Conservation (phyloP, 2,888 invertebrate genomes). For the Sminthurinus aureus region DNA sequence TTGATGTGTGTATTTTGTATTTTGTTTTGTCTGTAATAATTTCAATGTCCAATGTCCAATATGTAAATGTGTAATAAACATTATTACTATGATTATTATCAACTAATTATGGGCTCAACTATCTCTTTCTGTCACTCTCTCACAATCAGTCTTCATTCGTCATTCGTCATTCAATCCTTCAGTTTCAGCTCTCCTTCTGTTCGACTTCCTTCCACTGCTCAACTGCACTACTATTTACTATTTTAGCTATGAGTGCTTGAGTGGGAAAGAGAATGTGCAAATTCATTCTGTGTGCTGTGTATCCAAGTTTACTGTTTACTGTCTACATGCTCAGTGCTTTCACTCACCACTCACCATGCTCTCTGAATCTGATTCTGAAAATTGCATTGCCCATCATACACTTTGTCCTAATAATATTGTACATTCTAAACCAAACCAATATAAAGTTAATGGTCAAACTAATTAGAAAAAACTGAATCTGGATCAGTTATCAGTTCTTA, state of each 20-base stretch:
- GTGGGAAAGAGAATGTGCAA: constrained; percentile 36
- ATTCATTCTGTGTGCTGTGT: too few species aligned
- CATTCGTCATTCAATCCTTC: background rate
- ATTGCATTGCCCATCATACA: background rate
- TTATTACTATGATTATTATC: background rate
- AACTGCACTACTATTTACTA: background rate
- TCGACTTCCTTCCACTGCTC: background rate
- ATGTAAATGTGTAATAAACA: too few species aligned
- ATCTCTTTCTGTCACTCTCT: background rate
- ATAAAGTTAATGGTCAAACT: background rate
- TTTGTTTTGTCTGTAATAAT: too few species aligned
- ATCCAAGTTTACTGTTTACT: too few species aligned
- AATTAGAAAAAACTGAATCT: background rate
- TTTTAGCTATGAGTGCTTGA: background rate
- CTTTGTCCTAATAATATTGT: background rate
- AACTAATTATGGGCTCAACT: background rate
- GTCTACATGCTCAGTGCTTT: background rate
- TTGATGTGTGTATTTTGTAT: too few species aligned
- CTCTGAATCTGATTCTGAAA: background rate
- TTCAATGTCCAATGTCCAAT: too few species aligned
- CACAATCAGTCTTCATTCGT: background rate
- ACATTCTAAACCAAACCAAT: background rate
- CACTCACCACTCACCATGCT: background rate
- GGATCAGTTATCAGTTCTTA: background rate
- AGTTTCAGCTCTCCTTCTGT: too few species aligned